Evolutionary conservation across 1,140 invertebrate genomes (phyloP).

Genomic region (Acromyrmex echinatior): DNA sequence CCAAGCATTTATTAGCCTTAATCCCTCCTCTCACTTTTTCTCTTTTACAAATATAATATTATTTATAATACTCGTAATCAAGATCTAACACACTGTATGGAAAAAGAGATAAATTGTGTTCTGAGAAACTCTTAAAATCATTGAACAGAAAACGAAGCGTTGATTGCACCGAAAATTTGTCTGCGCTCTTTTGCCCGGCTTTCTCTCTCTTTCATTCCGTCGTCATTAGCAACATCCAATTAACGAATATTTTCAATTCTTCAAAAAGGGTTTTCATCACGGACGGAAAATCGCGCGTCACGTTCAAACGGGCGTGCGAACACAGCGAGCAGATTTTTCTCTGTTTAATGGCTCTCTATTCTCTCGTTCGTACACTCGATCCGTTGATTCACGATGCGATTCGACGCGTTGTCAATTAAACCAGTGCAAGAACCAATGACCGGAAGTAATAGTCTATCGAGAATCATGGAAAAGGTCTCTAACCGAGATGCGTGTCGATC

Average conservation of each 20-base stretch:
- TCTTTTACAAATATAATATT: background rate
- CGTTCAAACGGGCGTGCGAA: constrained; percentile 26
- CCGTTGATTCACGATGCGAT: constrained; percentile 27
- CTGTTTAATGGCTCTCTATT: constrained; percentile 51
- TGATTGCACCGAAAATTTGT: constrained; percentile 21
- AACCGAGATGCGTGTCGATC: constrained; percentile 21
- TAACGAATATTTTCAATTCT: constrained; percentile 57
- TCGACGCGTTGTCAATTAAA: constrained; percentile 55
- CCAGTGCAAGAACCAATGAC: constrained; percentile 53
- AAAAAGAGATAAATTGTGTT: background rate
- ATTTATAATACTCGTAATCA: constrained; percentile 1
- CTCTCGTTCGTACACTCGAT: constrained; percentile 6
- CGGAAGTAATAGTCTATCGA: constrained; percentile 58
- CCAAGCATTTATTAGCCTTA: background rate
- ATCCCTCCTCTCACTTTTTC: background rate
- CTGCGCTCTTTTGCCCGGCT: background rate
- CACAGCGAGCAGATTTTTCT: constrained; percentile 7
- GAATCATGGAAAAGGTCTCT: constrained; percentile 31
- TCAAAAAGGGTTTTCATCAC: constrained; percentile 42
- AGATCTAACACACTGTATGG: background rate
- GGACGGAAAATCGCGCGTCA: constrained; percentile 42
- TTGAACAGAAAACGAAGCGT: constrained; percentile 14
- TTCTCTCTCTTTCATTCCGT: background rate
- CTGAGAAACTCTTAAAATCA: background rate
- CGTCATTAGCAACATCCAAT: constrained; percentile 59